Conservation (phyloP, 1,140 invertebrate species). For the Adoxophyes honmai region DNA sequence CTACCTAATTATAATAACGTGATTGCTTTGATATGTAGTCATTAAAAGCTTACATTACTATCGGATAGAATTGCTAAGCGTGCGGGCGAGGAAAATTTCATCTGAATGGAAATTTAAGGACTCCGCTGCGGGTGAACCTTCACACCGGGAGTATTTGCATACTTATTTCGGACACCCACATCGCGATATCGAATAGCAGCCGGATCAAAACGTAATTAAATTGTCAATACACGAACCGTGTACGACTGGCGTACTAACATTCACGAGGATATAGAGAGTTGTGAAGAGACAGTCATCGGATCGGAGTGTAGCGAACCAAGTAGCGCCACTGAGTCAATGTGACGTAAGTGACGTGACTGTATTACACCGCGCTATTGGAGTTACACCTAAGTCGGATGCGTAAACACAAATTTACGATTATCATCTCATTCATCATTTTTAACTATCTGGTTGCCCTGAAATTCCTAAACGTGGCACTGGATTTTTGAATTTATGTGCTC, state of each 20-base stretch:
- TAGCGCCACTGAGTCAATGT: too few relatives aligned
- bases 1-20: not conserved
- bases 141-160: constrained; percentile 43
- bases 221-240: constrained; percentile 70
- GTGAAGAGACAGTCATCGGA: constrained; percentile 20
- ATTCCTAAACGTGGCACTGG: too few relatives aligned
- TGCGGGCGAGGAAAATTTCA: constrained; percentile 18
- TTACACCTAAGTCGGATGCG: too few relatives aligned
- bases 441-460: too few relatives aligned
- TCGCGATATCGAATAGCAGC: constrained; percentile 56
- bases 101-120: constrained; percentile 38
- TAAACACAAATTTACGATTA: too few relatives aligned
- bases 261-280: constrained; percentile 35
- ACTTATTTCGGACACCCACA: constrained; percentile 71
- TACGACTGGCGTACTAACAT: constrained; percentile 62
- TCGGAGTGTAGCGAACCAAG: too few relatives aligned
- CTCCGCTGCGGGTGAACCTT: constrained; percentile 28
- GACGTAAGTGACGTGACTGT: too few relatives aligned
- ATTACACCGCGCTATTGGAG: too few relatives aligned
- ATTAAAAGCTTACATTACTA: not conserved
- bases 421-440: too few relatives aligned
- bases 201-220: constrained; percentile 74
- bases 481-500: too few relatives aligned
- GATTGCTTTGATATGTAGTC: not conserved
- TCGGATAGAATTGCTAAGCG: not conserved